Base-by-base conservation (phyloP, 2,888 invertebrate species). In the Adineta ricciae region DNA sequence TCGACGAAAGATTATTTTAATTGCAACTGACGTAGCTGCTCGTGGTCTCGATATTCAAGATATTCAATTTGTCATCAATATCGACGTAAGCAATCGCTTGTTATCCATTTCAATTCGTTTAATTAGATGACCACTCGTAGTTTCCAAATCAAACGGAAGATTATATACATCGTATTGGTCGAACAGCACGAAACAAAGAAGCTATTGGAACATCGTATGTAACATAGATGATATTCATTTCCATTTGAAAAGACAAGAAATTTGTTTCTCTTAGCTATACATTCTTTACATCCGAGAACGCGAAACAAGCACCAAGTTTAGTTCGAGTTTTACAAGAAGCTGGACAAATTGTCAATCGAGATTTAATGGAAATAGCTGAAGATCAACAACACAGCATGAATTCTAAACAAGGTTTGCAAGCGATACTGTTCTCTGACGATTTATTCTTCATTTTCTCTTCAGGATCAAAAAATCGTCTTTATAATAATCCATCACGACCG, bases 101-200 rank as follows among this genome's bases (percentile, higher is more conserved):
- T 21, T 21, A 52, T 52, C 1, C 21, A 52, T 52, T 2, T 64
- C 9, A 11, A 27, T 32, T 64, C 16, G 11, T 14, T 3, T 64
- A n/a, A n/a, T 64, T 9, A 16, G 27, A 16, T 11, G 16, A 64
- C 16, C 14, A 4, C 11, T 32, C 1, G 14, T 64, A 64, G 64
- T 98, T 96, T 91, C 97, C 98, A 0, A 96, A 95, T 90, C 96
- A 96, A 86, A 96, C 96, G 24, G 98, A 98, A 91, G 97, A 98
- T 91, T 98, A 98, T 90, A 96, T 98, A 87, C 97, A 98, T 91
- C 93, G 97, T 88, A 98, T 98, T 91, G 96, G 97, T 52, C 93
- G 96, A 88, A 96, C 96, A 36, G 96, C 96, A 14, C 94, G 97
- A 87, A 95, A 95, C 88, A 95, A 95, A 89, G 95, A 95, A 89